phyloP scores from a whole-genome alignment of 2,113 vertebrate species.

The Indicator maculatus region DNA sequence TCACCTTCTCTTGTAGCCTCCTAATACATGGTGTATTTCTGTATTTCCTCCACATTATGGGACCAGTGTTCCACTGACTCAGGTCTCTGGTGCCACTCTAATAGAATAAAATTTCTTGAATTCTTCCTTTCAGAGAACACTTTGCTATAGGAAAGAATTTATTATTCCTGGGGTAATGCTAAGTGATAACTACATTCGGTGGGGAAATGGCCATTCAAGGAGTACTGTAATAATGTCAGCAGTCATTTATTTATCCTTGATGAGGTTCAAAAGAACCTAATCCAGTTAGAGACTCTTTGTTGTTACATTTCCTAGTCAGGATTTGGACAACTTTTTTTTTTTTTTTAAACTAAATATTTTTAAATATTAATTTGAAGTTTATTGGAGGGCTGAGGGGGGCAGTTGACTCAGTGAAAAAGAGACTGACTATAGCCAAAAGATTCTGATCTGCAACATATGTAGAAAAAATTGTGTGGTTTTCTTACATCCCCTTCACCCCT shows the following conservation, averaged over 20 bases:
- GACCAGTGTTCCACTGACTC: rapidly evolving
- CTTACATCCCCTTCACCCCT: neutral
- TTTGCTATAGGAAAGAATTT: conserved; percentile 7
- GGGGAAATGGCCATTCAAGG: conserved; percentile 12
- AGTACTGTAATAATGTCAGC: conserved; percentile 22
- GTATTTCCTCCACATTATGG: neutral
- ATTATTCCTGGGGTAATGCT: conserved; percentile 24
- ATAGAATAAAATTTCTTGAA: neutral
- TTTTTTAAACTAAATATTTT: neutral
- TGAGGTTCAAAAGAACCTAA: conserved; percentile 37
- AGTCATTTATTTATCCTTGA: conserved; percentile 39
- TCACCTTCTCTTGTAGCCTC: neutral
- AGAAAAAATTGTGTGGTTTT: neutral
- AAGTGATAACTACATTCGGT: conserved; percentile 39
- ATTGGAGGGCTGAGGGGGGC: neutral
- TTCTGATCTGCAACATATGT: neutral
- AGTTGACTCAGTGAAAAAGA: neutral
- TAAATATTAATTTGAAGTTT: neutral
- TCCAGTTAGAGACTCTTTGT: conserved; percentile 7
- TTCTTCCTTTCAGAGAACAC: conserved; percentile 27
- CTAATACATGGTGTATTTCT: neutral
- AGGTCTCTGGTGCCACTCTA: neutral
- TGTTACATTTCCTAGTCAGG: neutral
- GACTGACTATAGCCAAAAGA: neutral
- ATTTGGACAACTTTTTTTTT: conserved; percentile 6